Conservation (phyloP, 1,140 invertebrate species). For the Drosophila jambulina region DNA sequence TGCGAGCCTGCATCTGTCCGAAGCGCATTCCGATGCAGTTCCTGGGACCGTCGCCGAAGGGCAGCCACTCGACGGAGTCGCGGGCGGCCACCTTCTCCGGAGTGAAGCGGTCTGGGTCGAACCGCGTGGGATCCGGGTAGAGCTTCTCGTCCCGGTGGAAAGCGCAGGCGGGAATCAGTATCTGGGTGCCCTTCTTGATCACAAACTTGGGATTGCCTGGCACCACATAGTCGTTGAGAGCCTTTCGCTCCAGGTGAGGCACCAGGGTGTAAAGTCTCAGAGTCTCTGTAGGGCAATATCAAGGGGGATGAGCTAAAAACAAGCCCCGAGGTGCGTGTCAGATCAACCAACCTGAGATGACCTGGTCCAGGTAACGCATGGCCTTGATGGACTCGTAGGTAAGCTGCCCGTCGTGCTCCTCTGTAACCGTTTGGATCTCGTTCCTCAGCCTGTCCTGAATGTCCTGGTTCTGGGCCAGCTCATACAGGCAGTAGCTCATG, state of each 20-base stretch:
- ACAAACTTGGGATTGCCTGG: constrained; percentile 86
- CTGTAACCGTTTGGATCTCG: constrained; percentile 85
- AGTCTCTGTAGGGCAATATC: constrained; percentile 86
- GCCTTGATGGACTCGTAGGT: constrained; percentile 87
- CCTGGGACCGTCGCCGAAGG: constrained; percentile 88
- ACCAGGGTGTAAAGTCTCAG: constrained; percentile 88
- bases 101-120: constrained; percentile 87
- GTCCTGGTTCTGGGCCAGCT: constrained; percentile 85
- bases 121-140: constrained; percentile 87
- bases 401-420: constrained; percentile 85
- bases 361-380: constrained; percentile 87
- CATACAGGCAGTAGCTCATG: constrained; percentile 85
- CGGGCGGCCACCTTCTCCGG: constrained; percentile 85
- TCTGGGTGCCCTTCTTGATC: constrained; percentile 87
- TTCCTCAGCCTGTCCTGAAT: constrained; percentile 85
- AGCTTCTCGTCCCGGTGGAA: constrained; percentile 87
- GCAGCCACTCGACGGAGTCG: constrained; percentile 86
- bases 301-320: constrained; percentile 34
- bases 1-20: constrained; percentile 84
- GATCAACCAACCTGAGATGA: constrained; percentile 85
- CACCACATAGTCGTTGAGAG: constrained; percentile 87
- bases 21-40: constrained; percentile 86
- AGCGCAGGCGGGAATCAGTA: constrained; percentile 87
- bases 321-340: background rate
- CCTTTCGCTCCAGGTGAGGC: constrained; percentile 87